Base-by-base conservation (phyloP, 2,797 vertebrate genomes). In the Phrynocephalus forsythii region DNA sequence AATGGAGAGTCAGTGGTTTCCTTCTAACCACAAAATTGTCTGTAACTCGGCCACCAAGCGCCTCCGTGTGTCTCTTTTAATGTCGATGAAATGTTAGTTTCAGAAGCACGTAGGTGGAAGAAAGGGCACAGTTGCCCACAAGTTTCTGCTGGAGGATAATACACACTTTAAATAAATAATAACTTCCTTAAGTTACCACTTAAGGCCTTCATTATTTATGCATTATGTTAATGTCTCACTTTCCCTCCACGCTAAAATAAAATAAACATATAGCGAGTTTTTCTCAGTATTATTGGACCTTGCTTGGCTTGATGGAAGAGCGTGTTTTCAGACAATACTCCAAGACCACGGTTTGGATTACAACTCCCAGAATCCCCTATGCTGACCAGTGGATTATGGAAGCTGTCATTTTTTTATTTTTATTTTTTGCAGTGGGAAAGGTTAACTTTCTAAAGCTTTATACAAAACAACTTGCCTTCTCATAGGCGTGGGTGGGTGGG, bases 171-270 rank as follows among this genome's bases (percentile, higher is more conserved):
- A 79, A 79, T 79, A 79, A 79, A 79, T 79, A 63, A 79, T 63
- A 22, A 63, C 52, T 20, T 79, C 52, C 52, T 79, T 79, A 79
- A 79, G 48, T 79, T 79, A 79, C 78, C 78, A 79, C 78, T 79
- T 79, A 79, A 50, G 28, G 28, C 52, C 78, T 79, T 60, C n/a
- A 79, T 79, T 63, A 63, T n/a, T 79, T 63, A 79, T 22, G 56
- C 18, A 82, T 68, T 68, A 82, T n/a, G 15, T 68, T 68, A 68
- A 48, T 69, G 50, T 69, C 69, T 73, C 50, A 73, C n/a, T 50
- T 73, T 73, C 52, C 28, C 11, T 56, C 71, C 50, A 26, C 60
- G n/a, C 48, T 24, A 73, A 73, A 33, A 69, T 4, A 7, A 50
- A 82, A 66, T 26, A n/a, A 50, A 8, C 24, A 67, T 68, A 26